These are phyloP conservation scores for Pluvianellus socialis DNA, from an alignment of 2,113 vertebrate genomes.

Conservation along the genomic window DNA sequence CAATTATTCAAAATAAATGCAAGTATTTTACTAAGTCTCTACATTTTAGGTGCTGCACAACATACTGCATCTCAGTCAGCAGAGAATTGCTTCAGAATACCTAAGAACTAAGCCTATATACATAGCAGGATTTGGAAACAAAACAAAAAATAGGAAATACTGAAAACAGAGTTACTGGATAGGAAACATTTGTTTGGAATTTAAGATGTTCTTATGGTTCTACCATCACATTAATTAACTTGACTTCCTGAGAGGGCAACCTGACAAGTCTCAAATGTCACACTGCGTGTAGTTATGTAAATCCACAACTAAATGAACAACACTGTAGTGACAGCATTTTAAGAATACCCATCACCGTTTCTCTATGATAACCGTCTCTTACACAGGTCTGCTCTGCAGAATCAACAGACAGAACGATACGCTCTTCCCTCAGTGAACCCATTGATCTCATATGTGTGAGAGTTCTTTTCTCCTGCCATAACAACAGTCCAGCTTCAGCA, in stretches of 20 bases:
- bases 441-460: background rate
- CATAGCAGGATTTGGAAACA: background rate
- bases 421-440: background rate
- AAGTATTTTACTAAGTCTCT: background rate
- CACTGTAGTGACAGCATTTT: background rate
- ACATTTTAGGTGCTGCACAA: background rate
- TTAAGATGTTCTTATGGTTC: background rate
- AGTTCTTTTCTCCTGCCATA: background rate
- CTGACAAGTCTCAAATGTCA: background rate
- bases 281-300: background rate
- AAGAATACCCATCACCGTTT: background rate
- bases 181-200: background rate
- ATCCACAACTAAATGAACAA: background rate
- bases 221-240: background rate
- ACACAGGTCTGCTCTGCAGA: background rate
- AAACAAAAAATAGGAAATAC: background rate
- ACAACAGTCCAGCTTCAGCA: background rate
- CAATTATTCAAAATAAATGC: background rate
- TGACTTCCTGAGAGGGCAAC: background rate
- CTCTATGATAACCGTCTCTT: background rate
- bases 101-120: background rate
- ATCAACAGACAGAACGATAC: background rate
- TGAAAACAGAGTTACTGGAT: background rate
- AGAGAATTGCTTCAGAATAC: background rate
- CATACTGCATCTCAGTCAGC: background rate